Evolutionary conservation across 2,797 vertebrate species (phyloP).

Genomic region (Zenarchopterus dispar): DNA sequence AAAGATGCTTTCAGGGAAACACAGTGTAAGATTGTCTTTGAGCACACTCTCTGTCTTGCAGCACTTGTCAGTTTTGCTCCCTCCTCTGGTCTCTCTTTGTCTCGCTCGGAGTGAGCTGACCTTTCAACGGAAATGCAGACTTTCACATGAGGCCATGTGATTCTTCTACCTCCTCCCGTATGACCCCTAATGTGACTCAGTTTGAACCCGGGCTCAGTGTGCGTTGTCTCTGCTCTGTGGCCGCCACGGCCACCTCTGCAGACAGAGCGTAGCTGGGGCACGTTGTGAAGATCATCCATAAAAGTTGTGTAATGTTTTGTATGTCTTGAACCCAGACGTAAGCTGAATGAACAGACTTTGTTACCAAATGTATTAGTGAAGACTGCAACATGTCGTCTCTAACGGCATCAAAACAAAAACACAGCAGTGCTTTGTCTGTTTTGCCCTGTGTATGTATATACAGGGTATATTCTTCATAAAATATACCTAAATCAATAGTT

Average conservation of each 20-base stretch:
- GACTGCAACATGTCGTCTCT: conserved; percentile 10
- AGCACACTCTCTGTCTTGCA: conserved; percentile 14
- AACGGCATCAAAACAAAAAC: conserved; percentile 12
- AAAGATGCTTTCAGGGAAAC: conserved; percentile 52
- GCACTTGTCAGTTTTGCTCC: conserved; percentile 48
- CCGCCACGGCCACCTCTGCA: conserved; percentile 20
- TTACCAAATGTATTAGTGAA: conserved; percentile 50
- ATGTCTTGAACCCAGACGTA: conserved; percentile 5
- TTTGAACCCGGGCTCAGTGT: conserved; percentile 55
- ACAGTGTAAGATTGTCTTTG: conserved; percentile 17
- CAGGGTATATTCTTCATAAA: neutral
- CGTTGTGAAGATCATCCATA: conserved; percentile 3
- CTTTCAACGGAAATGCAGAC: conserved; percentile 60
- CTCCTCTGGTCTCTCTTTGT: conserved; percentile 45
- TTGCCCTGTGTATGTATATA: conserved; percentile 20
- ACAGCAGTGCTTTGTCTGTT: conserved; percentile 3
- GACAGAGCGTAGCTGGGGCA: conserved; percentile 5
- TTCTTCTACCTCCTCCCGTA: conserved; percentile 77
- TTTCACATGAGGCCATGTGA: conserved; percentile 56
- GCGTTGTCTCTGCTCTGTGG: conserved; percentile 31
- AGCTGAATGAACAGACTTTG: conserved; percentile 33
- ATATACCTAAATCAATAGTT: conserved; percentile 16
- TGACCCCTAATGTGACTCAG: conserved; percentile 60
- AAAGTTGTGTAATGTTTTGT: conserved; percentile 11
- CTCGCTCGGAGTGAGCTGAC: conserved; percentile 46